Evolutionary conservation across 2,113 vertebrate species (phyloP).

Genomic region (Campylomormyrus numenius): DNA sequence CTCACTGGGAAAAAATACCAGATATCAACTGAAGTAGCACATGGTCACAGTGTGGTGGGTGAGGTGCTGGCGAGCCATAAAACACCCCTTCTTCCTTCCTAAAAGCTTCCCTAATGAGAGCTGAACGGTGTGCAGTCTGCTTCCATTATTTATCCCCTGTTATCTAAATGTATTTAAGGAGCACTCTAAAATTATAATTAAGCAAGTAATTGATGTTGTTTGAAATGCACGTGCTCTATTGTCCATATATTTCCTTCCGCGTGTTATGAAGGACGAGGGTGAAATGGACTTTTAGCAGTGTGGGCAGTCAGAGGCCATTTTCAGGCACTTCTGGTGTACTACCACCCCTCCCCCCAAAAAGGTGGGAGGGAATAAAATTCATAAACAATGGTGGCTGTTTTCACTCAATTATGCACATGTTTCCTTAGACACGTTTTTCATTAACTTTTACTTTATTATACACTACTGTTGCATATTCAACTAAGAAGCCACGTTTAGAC

Average conservation of each 20-base stretch:
- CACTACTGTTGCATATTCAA: background rate
- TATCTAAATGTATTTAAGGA: constrained; percentile 9
- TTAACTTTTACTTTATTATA: background rate
- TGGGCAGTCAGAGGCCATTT: background rate
- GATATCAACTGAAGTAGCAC: background rate
- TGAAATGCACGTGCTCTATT: background rate
- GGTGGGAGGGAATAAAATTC: background rate
- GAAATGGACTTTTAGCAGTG: background rate
- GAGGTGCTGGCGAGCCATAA: background rate
- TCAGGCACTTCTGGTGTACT: background rate
- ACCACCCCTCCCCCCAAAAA: background rate
- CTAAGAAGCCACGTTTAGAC: background rate
- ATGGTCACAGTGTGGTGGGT: background rate
- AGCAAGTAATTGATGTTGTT: constrained; percentile 4
- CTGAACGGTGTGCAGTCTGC: background rate
- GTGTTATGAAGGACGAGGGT: background rate
- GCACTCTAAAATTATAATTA: constrained; percentile 13
- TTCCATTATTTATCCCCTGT: background rate
- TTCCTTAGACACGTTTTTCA: background rate
- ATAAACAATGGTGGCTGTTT: background rate
- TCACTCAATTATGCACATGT: background rate
- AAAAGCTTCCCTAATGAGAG: constrained; percentile 2
- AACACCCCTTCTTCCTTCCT: constrained; percentile 2
- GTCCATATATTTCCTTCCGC: background rate
- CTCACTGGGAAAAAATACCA: background rate